Base-by-base conservation (phyloP, 2,797 vertebrate genomes). In the Limosa lapponica region DNA sequence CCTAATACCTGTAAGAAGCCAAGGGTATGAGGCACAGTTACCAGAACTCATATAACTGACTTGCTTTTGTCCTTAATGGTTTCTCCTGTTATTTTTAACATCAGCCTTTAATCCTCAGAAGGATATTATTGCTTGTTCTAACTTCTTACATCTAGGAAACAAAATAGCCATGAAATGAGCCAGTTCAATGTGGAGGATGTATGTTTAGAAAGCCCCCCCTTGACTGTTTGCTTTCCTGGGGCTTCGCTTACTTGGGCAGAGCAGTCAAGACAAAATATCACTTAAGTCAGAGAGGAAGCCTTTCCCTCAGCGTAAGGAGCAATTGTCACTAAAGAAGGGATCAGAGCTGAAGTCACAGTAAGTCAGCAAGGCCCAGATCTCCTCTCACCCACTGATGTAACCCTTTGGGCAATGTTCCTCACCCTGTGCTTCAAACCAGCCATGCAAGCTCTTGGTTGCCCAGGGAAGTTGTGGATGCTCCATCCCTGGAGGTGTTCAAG, bases 381-480 rank as follows among this genome's bases (percentile, higher is more conserved):
- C 65, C 44, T 83, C 65, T 83, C 0, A 0, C 18, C 46, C 3
- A 0, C 15, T 78, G 54, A 78, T 71, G 44, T 41, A 85, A 73
- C 36, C 20, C 51, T 79, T 58, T 52, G 19, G 36, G 32, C 61
- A 25, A 1, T 5, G 16, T n/a, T 90, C 36, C 55, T 84, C 54
- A 79, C 8, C 24, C 25, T 25, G n/a, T 78, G 22, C 46, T 81
- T 83, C 72, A 65, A 74, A 82, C 17, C 67, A 82, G 24, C 37
- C 8, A 0, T 14, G 14, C 37, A 32, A 69, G 37, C 23, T 83
- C 0, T 0, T 5, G 51, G 27, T 54, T 54, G 28, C 28, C 16
- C 17, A 19, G 28, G 32, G 28, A 54, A 54, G 51, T 12, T 54
- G 28, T 18, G 11, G 28, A 8, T 32, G 6, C 17, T 28, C 51